Conservation (phyloP, 2,113 vertebrate genomes). For the Rafetus swinhoei region DNA sequence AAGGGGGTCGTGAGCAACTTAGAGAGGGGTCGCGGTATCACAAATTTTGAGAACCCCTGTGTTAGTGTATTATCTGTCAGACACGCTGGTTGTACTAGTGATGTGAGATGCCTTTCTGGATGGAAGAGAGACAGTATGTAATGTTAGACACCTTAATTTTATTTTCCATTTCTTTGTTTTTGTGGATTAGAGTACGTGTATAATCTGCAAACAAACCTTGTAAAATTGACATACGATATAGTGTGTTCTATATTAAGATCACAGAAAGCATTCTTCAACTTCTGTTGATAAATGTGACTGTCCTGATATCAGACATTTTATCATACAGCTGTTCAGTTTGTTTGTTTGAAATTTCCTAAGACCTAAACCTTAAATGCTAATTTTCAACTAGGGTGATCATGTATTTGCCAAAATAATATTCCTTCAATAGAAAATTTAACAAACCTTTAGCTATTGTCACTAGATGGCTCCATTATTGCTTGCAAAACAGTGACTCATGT, state of each 20-base stretch:
- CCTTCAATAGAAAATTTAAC: neutral
- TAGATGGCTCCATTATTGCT: neutral
- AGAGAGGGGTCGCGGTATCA: too few relatives aligned
- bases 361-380: neutral
- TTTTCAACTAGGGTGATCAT: neutral
- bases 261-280: neutral
- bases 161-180: neutral
- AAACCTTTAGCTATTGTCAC: neutral
- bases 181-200: accelerated
- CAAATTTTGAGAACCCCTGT: accelerated
- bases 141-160: accelerated
- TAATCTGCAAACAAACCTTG: neutral
- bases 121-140: neutral
- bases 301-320: too few relatives aligned
- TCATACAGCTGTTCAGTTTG: neutral
- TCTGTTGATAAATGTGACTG: neutral
- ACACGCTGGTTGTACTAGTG: neutral
- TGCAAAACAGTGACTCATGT: neutral
- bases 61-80: accelerated
- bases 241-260: accelerated
- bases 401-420: neutral
- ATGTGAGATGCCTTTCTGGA: neutral
- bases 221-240: neutral
- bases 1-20: too few relatives aligned
- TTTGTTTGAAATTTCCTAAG: neutral